These are phyloP conservation scores for Baccha elongata DNA, from an alignment of 2,888 invertebrate species.

Conservation along the genomic window DNA sequence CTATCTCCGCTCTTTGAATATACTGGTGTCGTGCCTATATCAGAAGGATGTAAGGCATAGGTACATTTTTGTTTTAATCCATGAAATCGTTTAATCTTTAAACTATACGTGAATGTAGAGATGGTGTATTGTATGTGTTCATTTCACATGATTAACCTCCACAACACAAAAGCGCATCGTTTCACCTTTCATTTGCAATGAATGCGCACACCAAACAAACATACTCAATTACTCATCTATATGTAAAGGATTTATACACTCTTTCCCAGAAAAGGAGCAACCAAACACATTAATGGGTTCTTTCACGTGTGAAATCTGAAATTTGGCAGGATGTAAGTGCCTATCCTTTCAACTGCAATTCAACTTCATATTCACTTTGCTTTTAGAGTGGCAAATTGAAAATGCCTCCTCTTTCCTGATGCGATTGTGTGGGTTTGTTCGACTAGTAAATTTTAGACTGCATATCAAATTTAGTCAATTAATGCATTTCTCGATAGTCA, in stretches of 20 bases:
- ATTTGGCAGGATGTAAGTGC: slow-evolving; percentile 65
- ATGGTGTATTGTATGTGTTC: slow-evolving; percentile 22
- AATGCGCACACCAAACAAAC: slow-evolving; percentile 36
- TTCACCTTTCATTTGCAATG: slow-evolving; percentile 49
- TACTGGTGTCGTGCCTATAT: no score
- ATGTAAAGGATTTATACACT: not conserved
- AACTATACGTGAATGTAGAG: no score
- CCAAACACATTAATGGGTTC: slow-evolving; percentile 58
- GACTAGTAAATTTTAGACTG: slow-evolving; percentile 50
- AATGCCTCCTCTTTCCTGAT: slow-evolving; percentile 21
- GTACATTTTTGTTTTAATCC: not conserved
- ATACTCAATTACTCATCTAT: not conserved
- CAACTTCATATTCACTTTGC: slow-evolving; percentile 22
- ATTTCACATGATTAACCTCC: slow-evolving; percentile 68
- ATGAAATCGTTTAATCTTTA: slow-evolving; percentile 45
- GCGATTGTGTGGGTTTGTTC: not conserved
- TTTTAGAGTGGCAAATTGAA: slow-evolving; percentile 27
- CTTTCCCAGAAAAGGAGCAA: slow-evolving; percentile 9
- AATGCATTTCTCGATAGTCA: slow-evolving; percentile 48
- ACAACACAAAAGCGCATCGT: slow-evolving; percentile 60
- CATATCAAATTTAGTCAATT: slow-evolving; percentile 53
- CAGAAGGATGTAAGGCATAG: not conserved
- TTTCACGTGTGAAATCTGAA: slow-evolving; percentile 68
- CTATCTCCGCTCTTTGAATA: not conserved
- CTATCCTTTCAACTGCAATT: slow-evolving; percentile 6